phyloP scores from a whole-genome alignment of 2,888 invertebrate genomes.

The Scaeva pyrastri region DNA sequence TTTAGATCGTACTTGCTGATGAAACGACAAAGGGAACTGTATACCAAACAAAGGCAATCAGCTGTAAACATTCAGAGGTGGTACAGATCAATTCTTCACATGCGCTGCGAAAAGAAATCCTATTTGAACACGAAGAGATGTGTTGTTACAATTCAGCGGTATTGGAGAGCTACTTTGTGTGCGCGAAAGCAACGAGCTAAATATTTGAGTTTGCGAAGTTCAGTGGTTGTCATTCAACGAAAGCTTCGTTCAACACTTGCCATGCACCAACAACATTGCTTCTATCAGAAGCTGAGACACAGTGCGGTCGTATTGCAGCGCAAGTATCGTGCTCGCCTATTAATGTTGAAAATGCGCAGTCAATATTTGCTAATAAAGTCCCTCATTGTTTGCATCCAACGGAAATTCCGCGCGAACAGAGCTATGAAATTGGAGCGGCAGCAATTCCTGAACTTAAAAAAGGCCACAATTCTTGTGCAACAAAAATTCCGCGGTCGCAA shows the following conservation, averaged over 20 bases:
- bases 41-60: constrained; percentile 76
- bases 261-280: constrained; percentile 78
- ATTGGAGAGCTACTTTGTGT: constrained; percentile 80
- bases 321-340: constrained; percentile 77
- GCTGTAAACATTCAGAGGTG: constrained; percentile 78
- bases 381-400: constrained; percentile 80
- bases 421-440: constrained; percentile 77
- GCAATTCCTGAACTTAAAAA: constrained; percentile 77
- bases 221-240: constrained; percentile 82
- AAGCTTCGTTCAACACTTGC: constrained; percentile 81
- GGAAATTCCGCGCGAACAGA: constrained; percentile 79
- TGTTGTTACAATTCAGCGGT: constrained; percentile 79
- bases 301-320: constrained; percentile 80
- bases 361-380: constrained; percentile 81
- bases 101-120: constrained; percentile 46
- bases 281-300: constrained; percentile 78
- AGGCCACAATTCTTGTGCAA: constrained; percentile 79
- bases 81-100: constrained; percentile 77
- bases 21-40: constrained; percentile 75
- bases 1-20: constrained; percentile 80
- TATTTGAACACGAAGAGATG: constrained; percentile 76
- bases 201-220: constrained; percentile 78
- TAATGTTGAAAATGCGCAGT: constrained; percentile 78
- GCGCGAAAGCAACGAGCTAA: constrained; percentile 76
- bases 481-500: constrained; percentile 83